Evolutionary conservation across 2,888 invertebrate species (phyloP), one percentile per base, ranked within the genome.

Genomic region (Polydrusus cervinus): DNA sequence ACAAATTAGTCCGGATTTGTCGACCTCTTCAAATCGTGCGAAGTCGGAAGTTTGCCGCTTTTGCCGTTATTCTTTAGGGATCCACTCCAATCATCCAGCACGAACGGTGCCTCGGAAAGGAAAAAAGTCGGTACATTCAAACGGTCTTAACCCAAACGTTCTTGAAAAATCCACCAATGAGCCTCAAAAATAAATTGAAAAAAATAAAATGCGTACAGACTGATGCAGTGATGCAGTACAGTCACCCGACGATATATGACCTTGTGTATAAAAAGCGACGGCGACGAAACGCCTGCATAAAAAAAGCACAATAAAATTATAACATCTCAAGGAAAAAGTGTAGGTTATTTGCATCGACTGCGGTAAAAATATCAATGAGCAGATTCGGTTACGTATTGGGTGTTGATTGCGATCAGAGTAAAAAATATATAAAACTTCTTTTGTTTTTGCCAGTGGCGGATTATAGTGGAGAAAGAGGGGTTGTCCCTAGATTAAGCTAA

Each of bases 211-310:
- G 74, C 74, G 74, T 74, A 74, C 71, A 65, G 69, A 60, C 70
- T 78, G 80, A 81, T 18, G 57, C 72, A 70, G 77, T 78, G 80
- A 81, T 18, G 57, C 72, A 70, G 77, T 77, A 77, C 77, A 77
- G 77, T 77, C 71, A 77, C 74, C 77, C 77, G 71, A 74, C 75
- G 64, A 43, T 40, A 75, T 68, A 75, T 81, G 83, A 80, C 84
- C 84, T 84, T 84, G 84, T 79, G 78, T 79, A 81, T 82, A 82
- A 83, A 83, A 82, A 82, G 82, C 81, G 79, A 76, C 75, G 77
- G 68, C 71, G 67, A 77, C 77, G 75, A 77, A 75, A 45, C 64
- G 40, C 62, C 68, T 77, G 77, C 72, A 75, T 75, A 75, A 75
- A 75, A 77, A 75, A 65, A 65, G 70, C 71, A 75, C 74, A 77